Percentiles rank a stretch among this genome's conserved stretches.
phyloP scores from a whole-genome alignment of 2,888 invertebrate species.

The Ochropacha duplaris region DNA sequence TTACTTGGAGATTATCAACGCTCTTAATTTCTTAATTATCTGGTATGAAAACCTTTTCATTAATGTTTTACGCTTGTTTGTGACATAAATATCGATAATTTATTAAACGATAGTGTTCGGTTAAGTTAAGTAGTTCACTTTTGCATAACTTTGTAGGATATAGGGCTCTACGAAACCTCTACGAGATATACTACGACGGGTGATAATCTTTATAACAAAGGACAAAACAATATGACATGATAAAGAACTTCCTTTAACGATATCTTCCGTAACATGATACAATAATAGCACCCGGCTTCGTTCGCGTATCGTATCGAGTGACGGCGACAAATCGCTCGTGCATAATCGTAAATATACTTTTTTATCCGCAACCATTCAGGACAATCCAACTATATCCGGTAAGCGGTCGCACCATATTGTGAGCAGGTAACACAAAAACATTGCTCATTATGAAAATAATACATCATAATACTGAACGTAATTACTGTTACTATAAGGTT shows the following conservation, averaged over 20 bases:
- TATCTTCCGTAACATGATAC: constrained; percentile 69
- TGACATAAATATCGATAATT: constrained; percentile 8
- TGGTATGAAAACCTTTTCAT: neutral
- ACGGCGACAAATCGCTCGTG: constrained; percentile 78
- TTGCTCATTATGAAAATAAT: constrained; percentile 57
- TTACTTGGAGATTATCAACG: neutral
- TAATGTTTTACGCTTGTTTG: neutral
- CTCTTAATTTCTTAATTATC: neutral
- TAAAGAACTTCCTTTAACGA: constrained; percentile 44
- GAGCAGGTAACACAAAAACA: constrained; percentile 64
- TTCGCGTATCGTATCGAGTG: constrained; percentile 68
- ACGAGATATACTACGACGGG: neutral
- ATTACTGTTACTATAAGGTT: constrained; percentile 33
- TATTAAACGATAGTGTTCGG: too few species aligned
- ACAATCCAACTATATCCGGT: constrained; percentile 74
- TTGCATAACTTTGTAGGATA: neutral
- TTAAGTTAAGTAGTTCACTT: neutral
- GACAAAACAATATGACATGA: constrained; percentile 22
- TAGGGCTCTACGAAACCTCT: neutral
- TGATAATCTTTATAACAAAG: constrained; percentile 5
- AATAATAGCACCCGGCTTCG: constrained; percentile 65
- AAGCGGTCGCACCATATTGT: constrained; percentile 65
- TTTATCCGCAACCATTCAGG: constrained; percentile 64
- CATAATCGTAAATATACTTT: constrained; percentile 78
- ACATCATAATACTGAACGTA: constrained; percentile 37